A percentile compares a stretch with the other conserved stretches of the same genome.
Evolutionary conservation across 2,888 invertebrate species (phyloP).

Genomic region (Agonopterix arenella): DNA sequence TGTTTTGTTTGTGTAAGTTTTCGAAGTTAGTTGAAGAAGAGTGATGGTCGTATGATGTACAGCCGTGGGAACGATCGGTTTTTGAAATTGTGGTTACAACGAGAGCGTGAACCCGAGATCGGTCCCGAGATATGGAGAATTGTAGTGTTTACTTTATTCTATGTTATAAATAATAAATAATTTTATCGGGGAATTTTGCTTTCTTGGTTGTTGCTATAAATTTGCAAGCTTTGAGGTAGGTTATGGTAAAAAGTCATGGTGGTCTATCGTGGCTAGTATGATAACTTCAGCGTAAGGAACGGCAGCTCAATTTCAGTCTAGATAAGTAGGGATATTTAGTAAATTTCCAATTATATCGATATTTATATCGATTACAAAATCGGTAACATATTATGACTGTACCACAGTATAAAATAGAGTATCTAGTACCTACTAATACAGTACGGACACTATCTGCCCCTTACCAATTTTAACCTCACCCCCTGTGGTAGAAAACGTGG

Average conservation of each 20-base stretch:
- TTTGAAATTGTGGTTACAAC: conserved; percentile 42
- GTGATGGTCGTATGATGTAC: conserved; percentile 47
- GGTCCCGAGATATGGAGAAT: conserved; percentile 38
- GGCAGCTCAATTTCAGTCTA: too few species aligned
- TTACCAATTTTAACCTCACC: too few species aligned
- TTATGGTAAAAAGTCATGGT: not conserved
- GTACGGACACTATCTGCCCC: too few species aligned
- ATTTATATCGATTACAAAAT: too few species aligned
- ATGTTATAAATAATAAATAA: too few species aligned
- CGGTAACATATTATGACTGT: too few species aligned
- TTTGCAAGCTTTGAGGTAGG: not conserved
- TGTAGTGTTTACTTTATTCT: conserved; percentile 29
- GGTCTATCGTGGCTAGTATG: too few species aligned
- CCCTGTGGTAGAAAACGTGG: too few species aligned
- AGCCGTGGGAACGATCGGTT: conserved; percentile 65
- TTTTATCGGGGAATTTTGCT: not conserved
- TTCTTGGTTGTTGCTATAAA: not conserved
- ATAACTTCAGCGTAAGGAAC: too few species aligned
- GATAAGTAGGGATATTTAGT: too few species aligned
- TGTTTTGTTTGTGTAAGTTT: conserved; percentile 17
- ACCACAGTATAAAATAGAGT: not conserved
- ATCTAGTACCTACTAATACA: not conserved
- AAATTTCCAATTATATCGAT: too few species aligned
- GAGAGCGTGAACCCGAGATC: conserved; percentile 51
- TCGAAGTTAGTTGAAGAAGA: conserved; percentile 32